Base-by-base conservation (phyloP, 1,140 invertebrate species). In the Conus betulinus region DNA sequence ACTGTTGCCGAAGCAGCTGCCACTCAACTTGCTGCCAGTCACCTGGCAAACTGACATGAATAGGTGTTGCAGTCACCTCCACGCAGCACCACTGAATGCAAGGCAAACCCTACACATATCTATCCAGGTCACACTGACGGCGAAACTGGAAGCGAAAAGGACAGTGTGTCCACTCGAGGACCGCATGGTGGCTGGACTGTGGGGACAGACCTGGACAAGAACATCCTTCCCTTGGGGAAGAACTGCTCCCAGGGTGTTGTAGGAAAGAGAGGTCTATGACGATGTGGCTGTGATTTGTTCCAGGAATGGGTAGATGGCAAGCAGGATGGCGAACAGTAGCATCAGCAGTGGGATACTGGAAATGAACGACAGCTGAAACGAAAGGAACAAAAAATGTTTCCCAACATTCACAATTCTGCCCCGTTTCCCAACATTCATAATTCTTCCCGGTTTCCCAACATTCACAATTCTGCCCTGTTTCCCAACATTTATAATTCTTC, bases 301-400 rank as follows among this genome's bases (percentile, higher is more conserved):
- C 81, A 95, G 91, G 15, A 90, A 93, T 53, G 95, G 95, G 90
- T 95, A 95, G 55, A 96, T 90, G 82, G 94, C 95, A 90, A 95
- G 91, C 39, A 95, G 88, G 67, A 95, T 90, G 71, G 94, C 94
- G 88, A 95, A 93, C 81, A 95, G 90, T 84, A 96, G 91, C 90
- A 96, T 93, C 88, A 96, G 88, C 60, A 96, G 90, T 78, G 95
- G 95, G 86, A 95, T 93, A 87, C 95, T 93, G 74, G 95, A 95
- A 87, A 91, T 92, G 55, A 95, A 94, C n/a, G 95, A 95, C 60
- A 95, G 88, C 95, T 95, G 93, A 91, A 87, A 92, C 91, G 83
- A 90, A 71, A 13, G 15, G 15, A 60, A 60, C 57, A 60, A 39
- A 39, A 39, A 39, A 39, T 39, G 39, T 39, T 39, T 39, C 39